A percentile compares a stretch with the other conserved stretches of the same genome.
These are phyloP conservation scores for Calameuta idolon DNA, from an alignment of 2,888 invertebrate species.

Conservation along the genomic window DNA sequence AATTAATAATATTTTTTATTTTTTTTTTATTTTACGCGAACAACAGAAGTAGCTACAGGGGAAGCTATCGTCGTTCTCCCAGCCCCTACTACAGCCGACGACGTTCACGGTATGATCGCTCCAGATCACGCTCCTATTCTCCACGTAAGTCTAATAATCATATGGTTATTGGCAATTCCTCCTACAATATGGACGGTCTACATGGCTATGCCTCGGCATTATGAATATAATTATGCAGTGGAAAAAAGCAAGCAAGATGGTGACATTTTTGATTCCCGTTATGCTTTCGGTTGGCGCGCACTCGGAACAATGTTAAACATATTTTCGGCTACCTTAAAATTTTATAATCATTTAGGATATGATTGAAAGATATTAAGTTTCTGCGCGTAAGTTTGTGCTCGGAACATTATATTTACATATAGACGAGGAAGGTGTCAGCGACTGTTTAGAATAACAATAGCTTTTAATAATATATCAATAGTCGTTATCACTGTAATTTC, in stretches of 20 bases:
- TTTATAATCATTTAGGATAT: neutral
- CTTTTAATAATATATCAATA: neutral
- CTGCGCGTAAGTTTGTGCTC: neutral
- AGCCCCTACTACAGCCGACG: constrained; percentile 79
- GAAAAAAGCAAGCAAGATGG: neutral
- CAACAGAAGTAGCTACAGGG: constrained; percentile 69
- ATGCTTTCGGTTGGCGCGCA: neutral
- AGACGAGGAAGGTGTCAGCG: neutral
- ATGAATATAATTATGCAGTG: constrained; percentile 2
- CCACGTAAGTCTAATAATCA: constrained; percentile 77
- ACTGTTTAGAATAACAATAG: neutral
- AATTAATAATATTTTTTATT: constrained; percentile 8
- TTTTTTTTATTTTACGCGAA: constrained; percentile 16
- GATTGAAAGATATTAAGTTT: neutral
- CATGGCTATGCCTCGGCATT: constrained; percentile 50
- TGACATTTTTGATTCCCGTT: neutral
- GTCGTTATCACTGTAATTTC: neutral
- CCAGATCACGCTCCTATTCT: constrained; percentile 81
- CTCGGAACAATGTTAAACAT: neutral
- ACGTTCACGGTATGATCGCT: constrained; percentile 78
- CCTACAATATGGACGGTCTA: constrained; percentile 51
- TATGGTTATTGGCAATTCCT: constrained; percentile 12
- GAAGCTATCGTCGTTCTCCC: constrained; percentile 74
- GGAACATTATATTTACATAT: neutral
- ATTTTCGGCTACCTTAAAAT: neutral